A percentile compares a stretch with the other conserved stretches of the same genome.
phyloP scores from a whole-genome alignment of 2,113 vertebrate genomes.

The Hyla sarda region DNA sequence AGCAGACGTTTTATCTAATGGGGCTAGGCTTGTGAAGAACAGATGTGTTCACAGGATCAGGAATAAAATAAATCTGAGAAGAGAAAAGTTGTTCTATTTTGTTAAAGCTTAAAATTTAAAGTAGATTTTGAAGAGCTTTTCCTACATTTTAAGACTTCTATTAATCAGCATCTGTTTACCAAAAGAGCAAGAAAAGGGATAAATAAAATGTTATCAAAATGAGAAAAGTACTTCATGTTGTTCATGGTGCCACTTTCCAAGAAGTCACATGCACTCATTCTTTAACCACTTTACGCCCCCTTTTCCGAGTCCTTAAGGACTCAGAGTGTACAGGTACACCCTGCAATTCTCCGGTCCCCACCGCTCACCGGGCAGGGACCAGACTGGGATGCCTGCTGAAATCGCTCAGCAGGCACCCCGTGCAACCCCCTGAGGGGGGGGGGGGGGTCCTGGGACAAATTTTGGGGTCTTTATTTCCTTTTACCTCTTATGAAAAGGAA shows the following conservation, averaged over 20 bases:
- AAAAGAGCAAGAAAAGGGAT: constrained; percentile 46
- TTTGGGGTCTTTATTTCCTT: too few species aligned
- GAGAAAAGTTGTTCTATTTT: constrained; percentile 56
- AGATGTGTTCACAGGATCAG: constrained; percentile 54
- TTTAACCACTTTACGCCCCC: background rate
- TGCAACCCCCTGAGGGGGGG: too few species aligned
- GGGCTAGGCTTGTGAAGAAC: constrained; percentile 10
- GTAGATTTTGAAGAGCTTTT: constrained; percentile 58
- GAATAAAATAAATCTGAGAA: constrained; percentile 56
- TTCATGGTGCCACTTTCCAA: background rate
- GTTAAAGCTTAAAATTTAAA: constrained; percentile 51
- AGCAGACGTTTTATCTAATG: constrained; percentile 41
- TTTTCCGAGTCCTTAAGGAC: too few species aligned
- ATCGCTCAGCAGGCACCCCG: too few species aligned
- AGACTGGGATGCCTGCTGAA: too few species aligned
- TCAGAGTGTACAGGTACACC: too few species aligned
- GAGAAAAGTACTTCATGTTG: background rate
- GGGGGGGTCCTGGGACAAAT: too few species aligned
- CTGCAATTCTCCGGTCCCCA: too few species aligned
- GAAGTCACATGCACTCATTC: background rate
- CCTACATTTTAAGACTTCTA: constrained; percentile 50
- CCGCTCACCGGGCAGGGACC: too few species aligned
- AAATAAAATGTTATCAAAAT: constrained; percentile 41
- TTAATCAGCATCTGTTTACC: constrained; percentile 55
- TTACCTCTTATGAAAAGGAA: too few species aligned